Base-by-base conservation (phyloP, 2,888 invertebrate genomes). In the Macaria notata region DNA sequence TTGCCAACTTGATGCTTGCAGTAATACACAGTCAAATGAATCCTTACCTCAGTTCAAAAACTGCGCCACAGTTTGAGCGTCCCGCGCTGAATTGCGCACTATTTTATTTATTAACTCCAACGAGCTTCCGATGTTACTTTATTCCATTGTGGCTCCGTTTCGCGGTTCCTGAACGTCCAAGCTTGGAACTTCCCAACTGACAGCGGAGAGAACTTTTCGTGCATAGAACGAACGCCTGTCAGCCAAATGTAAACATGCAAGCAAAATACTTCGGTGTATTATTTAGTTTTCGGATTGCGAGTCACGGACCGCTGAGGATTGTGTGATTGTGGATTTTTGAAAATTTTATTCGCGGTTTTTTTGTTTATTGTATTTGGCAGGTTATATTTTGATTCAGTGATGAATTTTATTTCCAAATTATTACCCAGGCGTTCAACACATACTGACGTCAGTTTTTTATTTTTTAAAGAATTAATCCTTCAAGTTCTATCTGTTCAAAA, bases 111-210 rank as follows among this genome's bases (percentile, higher is more conserved):
- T 89, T 89, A 90, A 90, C 87, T 86, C 84, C 87, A 89, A 90
- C 90, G 81, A 89, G 89, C 86, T 85, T 90, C 88, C 88, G 88
- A 90, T 88, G 88, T 86, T 88, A 86, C 88, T 88, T 86, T 88
- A 90, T 90, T 86, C 88, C 81, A 90, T 90, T 90, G 90, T 88
- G 84, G 77, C 83, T 83, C 85, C 84, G 83, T 82, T 86, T 59
- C 59, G 83, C 79, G 79, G 82, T 76, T 83, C 75, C 84, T 84
- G 85, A 53, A 87, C 87, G 89, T 88, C 88, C 87, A 83, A 85
- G 82, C 73, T 74, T 69, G 74, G 79, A 88, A 88, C 80, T 91
- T 88, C 78, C 72, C 75, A 79, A 84, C 89, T 87, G 88, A 88
- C 89, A 83, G 79, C 79, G 79, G 79, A 78, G 77, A 72, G 83